Evolutionary conservation across 2,113 vertebrate species (phyloP), one percentile per base, ranked within the genome.

Genomic region (Xiphophorus couchianus): DNA sequence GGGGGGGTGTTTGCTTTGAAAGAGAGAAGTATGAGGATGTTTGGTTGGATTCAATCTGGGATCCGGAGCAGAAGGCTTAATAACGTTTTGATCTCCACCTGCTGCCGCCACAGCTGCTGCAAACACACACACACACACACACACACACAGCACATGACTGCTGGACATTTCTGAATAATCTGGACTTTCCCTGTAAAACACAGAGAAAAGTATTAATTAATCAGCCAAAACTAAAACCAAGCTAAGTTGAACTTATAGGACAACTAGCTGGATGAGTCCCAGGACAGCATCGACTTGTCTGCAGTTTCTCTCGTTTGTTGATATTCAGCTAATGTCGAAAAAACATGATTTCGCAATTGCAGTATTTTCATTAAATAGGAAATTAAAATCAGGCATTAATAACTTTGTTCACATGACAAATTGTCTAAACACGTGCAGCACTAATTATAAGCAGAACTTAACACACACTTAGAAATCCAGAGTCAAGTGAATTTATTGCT

Each of bases 1-100:
- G 27, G 27, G 27, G 27, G 27, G 27, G 58, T 27, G 30, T 33
- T 19, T 33, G 33, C 33, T 65, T 4, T 25, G 22, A 30, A 62
- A 62, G 35, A 66, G 4, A 37, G 64, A 37, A 66, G 33, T 25
- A 8, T 4, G 19, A 72, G 73, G 62, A 79, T 33, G 58, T 77
- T 69, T 12, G 74, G 66, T 66, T 66, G 70, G 66, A 61, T 81
- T 80, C 80, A 78, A 13, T 67, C 37, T 37, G n/a, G 44, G 78
- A 85, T 85, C 77, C 74, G 73, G 68, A 76, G 74, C 80, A 78
- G 76, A 74, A 79, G 76, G 75, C 69, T 70, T 29, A 48, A 61
- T 71, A 85, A 83, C 78, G 64, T 81, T 74, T 69, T 77, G 77
- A 84, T 73, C 76, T 82, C 77, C 85, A 90, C 78, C 86, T 89